These are phyloP conservation scores for Bombus sylvicola DNA, from an alignment of 1,140 invertebrate genomes.

Conservation along the genomic window DNA sequence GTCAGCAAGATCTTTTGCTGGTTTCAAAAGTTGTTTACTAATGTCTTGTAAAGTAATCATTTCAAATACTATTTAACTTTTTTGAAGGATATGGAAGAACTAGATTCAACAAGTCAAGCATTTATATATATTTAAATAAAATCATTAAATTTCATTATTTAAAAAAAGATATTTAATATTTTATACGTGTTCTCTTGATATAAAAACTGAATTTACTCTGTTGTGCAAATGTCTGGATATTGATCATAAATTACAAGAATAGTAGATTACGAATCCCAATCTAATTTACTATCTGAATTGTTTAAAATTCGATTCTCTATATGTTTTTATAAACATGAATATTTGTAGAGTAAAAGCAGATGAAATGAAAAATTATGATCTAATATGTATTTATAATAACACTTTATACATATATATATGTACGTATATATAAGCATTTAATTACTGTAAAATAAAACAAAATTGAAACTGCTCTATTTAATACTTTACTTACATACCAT, in stretches of 20 bases:
- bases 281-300: too few species aligned
- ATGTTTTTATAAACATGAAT: background rate
- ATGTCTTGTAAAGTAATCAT: constrained; percentile 74
- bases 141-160: background rate
- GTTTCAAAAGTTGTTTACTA: constrained; percentile 73
- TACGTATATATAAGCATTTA: background rate
- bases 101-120: background rate
- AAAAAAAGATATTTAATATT: background rate
- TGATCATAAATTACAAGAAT: background rate
- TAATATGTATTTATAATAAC: background rate
- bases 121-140: background rate
- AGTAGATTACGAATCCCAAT: background rate
- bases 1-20: constrained; percentile 74
- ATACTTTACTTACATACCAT: background rate
- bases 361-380: background rate
- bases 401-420: too few species aligned
- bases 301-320: background rate
- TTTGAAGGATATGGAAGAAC: background rate
- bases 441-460: background rate
- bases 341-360: background rate
- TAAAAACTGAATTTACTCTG: background rate
- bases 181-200: background rate
- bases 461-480: background rate
- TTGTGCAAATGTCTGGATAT: background rate
- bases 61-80: background rate